Conservation (phyloP, 2,888 invertebrate species). For the Bugula neritina region DNA sequence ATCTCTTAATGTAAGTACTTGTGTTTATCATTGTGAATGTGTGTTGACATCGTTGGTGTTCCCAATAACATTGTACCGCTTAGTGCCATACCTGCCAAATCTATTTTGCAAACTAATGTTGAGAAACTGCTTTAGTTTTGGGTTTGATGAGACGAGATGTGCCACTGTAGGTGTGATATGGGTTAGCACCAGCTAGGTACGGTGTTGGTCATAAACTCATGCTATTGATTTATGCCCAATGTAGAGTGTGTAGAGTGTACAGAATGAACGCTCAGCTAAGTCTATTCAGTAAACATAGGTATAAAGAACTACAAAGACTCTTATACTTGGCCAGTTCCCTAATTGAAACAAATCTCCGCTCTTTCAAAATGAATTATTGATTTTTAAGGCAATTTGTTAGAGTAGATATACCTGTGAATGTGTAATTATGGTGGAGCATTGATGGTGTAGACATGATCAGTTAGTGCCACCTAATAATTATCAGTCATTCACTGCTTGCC, state of each 20-base stretch:
- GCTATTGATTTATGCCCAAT: conserved; percentile 2
- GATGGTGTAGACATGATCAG: not conserved
- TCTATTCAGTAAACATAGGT: conserved; percentile 21
- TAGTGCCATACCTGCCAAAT: no score
- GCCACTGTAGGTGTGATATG: not conserved
- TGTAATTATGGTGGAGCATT: not conserved
- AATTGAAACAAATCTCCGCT: conserved; percentile 26
- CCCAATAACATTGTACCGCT: no score
- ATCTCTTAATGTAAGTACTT: not conserved
- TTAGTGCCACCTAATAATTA: not conserved
- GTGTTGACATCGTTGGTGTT: no score
- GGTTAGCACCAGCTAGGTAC: no score
- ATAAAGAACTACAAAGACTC: conserved; percentile 17
- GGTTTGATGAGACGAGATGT: no score
- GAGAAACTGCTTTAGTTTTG: no score
- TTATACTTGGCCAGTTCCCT: conserved; percentile 20
- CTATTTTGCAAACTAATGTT: no score
- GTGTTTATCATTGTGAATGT: no score
- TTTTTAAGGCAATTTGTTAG: conserved; percentile 16
- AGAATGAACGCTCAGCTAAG: not conserved
- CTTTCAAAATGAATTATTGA: conserved; percentile 27
- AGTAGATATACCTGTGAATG: conserved; percentile 22
- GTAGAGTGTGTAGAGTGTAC: conserved; percentile 4
- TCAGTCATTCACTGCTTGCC: not conserved
- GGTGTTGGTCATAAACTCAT: not conserved